Percentiles rank a stretch among this genome's conserved stretches.
Evolutionary conservation across 2,888 invertebrate genomes (phyloP).

Genomic region (Perizoma flavofasciatum): DNA sequence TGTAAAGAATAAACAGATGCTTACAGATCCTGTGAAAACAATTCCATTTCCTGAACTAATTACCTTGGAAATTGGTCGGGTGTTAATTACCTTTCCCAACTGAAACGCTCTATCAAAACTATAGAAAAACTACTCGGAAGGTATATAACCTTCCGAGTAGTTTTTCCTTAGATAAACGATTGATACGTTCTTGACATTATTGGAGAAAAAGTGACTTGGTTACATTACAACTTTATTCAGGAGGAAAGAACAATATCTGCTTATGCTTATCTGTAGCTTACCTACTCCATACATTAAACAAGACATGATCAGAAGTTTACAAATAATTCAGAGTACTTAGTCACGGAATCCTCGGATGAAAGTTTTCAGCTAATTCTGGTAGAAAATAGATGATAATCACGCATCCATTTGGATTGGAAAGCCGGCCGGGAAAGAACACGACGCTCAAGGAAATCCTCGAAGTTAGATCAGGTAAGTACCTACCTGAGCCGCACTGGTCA

Average conservation of each 20-base stretch:
- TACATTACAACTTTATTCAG: not conserved
- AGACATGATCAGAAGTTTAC: no score
- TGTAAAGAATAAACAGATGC: slow-evolving; percentile 14
- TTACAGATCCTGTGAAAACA: slow-evolving; percentile 24
- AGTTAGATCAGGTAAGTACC: no score
- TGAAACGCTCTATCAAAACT: slow-evolving; percentile 18
- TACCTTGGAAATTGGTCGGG: slow-evolving; percentile 43
- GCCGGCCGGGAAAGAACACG: no score
- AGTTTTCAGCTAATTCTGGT: no score
- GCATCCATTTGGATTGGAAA: no score
- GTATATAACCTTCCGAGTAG: slow-evolving; percentile 25
- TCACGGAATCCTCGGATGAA: no score
- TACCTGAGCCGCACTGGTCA: no score
- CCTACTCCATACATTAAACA: no score
- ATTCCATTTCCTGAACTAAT: slow-evolving; percentile 42
- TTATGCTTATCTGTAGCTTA: no score
- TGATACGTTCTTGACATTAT: slow-evolving; percentile 3
- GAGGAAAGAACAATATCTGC: not conserved
- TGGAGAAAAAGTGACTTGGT: slow-evolving; percentile 1
- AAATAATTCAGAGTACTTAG: no score
- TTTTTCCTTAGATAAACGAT: slow-evolving; percentile 4
- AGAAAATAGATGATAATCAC: no score
- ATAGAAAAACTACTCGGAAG: slow-evolving; percentile 3
- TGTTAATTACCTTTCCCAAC: slow-evolving; percentile 30
- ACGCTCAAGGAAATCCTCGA: no score